Base-by-base conservation (phyloP, 2,888 invertebrate genomes). In the Odiellus spinosus region DNA sequence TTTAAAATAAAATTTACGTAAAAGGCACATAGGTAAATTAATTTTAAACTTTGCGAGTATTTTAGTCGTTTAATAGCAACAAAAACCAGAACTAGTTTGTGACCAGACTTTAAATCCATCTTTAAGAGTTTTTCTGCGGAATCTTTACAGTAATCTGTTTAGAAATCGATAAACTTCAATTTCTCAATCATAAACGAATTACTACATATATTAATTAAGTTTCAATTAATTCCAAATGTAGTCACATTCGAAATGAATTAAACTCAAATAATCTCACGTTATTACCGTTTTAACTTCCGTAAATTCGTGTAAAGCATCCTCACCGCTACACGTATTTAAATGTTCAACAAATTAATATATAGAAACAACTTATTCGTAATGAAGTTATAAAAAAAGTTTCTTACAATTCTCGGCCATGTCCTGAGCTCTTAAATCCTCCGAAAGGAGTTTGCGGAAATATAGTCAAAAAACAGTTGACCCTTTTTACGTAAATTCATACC, bases 341-440 rank as follows among this genome's bases (percentile, higher is more conserved):
- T 26, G n/a, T n/a, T n/a, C n/a, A n/a, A n/a, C n/a, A n/a, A n/a
- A n/a, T n/a, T n/a, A n/a, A n/a, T n/a, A n/a, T n/a, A n/a, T n/a
- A n/a, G n/a, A n/a, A n/a, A n/a, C n/a, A n/a, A n/a, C n/a, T n/a
- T n/a, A n/a, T n/a, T n/a, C n/a, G n/a, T n/a, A n/a, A n/a, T n/a
- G n/a, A n/a, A n/a, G 26, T 6, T 26, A 26, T 26, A 4, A 26
- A 15, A 15, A 38, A 11, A 2, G 18, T 18, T 36, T 44, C 52
- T 52, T 45, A 52, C 52, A 57, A 51, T 59, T 88, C 88, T 51
- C 86, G 76, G 26, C 87, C 88, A 57, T 81, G 75, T 44, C 88
- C 88, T 21, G 86, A 86, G 62, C 51, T 55, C 48, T 85, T 87
- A 67, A 76, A 88, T 38, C 88, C 88, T 45, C 88, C 88, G 63